These are phyloP conservation scores for Ypsolopha scabrella DNA, from an alignment of 2,888 invertebrate genomes.

Conservation along the genomic window DNA sequence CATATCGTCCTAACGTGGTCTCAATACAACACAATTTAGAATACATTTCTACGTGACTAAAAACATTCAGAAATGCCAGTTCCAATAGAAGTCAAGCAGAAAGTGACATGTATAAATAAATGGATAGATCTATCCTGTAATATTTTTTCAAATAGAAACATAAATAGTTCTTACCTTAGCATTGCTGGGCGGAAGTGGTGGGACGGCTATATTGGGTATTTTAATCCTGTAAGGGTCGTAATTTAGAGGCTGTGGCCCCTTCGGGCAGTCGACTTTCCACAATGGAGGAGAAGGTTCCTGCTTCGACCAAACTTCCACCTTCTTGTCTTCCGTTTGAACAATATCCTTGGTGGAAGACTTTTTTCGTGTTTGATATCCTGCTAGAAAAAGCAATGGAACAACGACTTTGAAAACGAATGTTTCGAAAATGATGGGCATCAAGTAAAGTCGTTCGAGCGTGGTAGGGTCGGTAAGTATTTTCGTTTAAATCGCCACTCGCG, in stretches of 20 bases:
- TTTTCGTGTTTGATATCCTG: too few species aligned
- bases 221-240: slow-evolving; percentile 57
- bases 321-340: slow-evolving; percentile 33
- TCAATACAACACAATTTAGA: too few species aligned
- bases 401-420: too few species aligned
- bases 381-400: too few species aligned
- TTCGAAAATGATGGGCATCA: too few species aligned
- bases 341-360: slow-evolving; percentile 22
- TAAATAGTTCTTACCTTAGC: slow-evolving; percentile 54
- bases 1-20: too few species aligned
- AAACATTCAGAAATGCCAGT: not conserved
- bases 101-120: not conserved
- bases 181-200: slow-evolving; percentile 43
- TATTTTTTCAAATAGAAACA: not conserved
- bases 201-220: slow-evolving; percentile 46
- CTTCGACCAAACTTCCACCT: slow-evolving; percentile 46
- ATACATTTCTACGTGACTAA: too few species aligned
- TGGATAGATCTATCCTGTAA: too few species aligned
- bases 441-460: too few species aligned
- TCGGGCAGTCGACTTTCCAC: slow-evolving; percentile 40
- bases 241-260: slow-evolving; percentile 41
- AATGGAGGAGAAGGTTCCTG: slow-evolving; percentile 20
- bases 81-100: not conserved
- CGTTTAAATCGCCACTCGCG: too few species aligned
- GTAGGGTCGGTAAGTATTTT: too few species aligned